Evolutionary conservation across 2,888 invertebrate genomes (phyloP), one percentile per base, ranked within the genome.

Genomic region (Seira sanloemensis): DNA sequence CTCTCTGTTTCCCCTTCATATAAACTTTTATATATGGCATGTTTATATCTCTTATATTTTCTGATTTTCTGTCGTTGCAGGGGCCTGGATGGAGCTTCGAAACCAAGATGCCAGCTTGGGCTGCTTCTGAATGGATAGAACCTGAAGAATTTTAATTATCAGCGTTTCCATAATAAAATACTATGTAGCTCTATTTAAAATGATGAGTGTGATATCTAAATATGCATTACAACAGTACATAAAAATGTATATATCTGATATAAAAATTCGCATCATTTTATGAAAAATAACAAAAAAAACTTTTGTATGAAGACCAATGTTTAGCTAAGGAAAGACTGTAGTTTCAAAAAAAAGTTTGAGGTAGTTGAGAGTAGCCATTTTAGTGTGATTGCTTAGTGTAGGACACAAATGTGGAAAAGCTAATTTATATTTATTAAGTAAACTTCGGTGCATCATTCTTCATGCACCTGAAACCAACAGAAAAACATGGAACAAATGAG

Each of bases 51-150:
- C n/a, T n/a, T n/a, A n/a, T n/a, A n/a, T 80, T n/a, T 26, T 68
- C 78, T 78, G 90, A 90, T 68, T 88, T 27, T 27, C 46, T 54
- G n/a, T 76, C 66, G 21, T 68, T 85, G 90, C 92, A 97, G 96
- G 98, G 98, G 37, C 96, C 97, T 79, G 97, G 96, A 69, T 98
- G 98, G 98, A 96, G 96, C 90, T 98, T 96, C 91, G 95, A 97
- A 77, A 88, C 89, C 18, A 88, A 88, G 73, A 92, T 98, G 90
- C 98, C 98, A 0, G 95, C 95, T 77, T 98, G 98, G 98, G 98
- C 98, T 50, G 93, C 93, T 90, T 93, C 95, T 73, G 95, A 97
- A 90, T 97, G 97, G 97, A 92, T 93, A 82, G 96, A 95, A 90
- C 88, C 90, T 5, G 93, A 93, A 65, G 94, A 95, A 71, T 73